A percentile compares a stretch with the other conserved stretches of the same genome.
Conservation (phyloP, 2,888 invertebrate species). For the Idaea biselata region DNA sequence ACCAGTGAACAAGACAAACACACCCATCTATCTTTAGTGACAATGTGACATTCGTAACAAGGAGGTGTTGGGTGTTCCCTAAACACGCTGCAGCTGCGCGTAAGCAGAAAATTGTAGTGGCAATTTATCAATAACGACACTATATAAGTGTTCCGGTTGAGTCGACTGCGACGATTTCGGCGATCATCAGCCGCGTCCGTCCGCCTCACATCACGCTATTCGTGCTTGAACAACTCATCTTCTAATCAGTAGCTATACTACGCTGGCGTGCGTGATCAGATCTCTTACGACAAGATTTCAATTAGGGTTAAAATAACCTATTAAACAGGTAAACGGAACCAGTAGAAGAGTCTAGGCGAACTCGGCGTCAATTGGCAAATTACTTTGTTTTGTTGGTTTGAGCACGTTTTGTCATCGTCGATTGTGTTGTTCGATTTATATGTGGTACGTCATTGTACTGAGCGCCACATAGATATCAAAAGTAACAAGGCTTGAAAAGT, state of each 20-base stretch:
- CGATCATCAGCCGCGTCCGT: slow-evolving; percentile 44
- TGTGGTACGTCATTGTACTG: background rate
- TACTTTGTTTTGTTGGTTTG: background rate
- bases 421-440: background rate
- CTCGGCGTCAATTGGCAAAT: background rate
- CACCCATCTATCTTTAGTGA: slow-evolving; percentile 29
- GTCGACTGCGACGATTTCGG: slow-evolving; percentile 59
- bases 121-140: slow-evolving; percentile 80
- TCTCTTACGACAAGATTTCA: background rate
- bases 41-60: slow-evolving; percentile 52
- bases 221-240: slow-evolving; percentile 9
- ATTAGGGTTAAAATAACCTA: background rate
- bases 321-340: background rate
- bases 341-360: background rate
- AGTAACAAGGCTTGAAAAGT: no score
- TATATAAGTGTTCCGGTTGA: slow-evolving; percentile 71
- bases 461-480: background rate
- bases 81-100: slow-evolving; percentile 42
- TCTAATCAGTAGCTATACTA: background rate
- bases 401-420: background rate
- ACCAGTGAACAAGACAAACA: slow-evolving; percentile 3
- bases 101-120: slow-evolving; percentile 62
- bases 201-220: slow-evolving; percentile 15
- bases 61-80: slow-evolving; percentile 29
- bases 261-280: background rate